These are phyloP conservation scores for Periophthalmodon schlosseri DNA, from an alignment of 2,113 vertebrate genomes.

Conservation along the genomic window DNA sequence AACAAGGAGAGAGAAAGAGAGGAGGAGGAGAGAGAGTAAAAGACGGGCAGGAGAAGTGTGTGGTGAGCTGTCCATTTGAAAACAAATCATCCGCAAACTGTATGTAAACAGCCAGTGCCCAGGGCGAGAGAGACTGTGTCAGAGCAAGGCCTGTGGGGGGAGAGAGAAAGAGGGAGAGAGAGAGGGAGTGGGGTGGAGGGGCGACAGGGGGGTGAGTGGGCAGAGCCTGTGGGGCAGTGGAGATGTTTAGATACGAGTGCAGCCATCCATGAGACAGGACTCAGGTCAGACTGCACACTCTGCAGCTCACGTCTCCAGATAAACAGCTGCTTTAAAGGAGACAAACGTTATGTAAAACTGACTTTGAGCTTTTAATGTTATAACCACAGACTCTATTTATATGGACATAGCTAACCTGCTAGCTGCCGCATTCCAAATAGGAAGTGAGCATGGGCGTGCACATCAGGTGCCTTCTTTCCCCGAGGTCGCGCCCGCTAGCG, in stretches of 20 bases:
- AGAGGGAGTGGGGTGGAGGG: conserved; percentile 59
- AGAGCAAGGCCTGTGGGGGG: conserved; percentile 63
- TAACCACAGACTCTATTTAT: no score
- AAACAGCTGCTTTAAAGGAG: conserved; percentile 6
- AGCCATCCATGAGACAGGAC: conserved; percentile 66
- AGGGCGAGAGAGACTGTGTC: conserved; percentile 6
- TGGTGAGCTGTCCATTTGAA: conserved; percentile 67
- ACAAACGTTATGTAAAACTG: no score
- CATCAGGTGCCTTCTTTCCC: no score
- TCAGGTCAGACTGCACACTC: conserved; percentile 58
- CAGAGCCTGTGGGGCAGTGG: conserved; percentile 58
- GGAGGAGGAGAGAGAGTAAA: conserved; percentile 11
- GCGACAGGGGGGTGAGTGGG: conserved; percentile 41
- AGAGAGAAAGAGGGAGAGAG: conserved; percentile 61
- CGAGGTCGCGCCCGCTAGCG: no score
- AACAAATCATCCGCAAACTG: conserved; percentile 66
- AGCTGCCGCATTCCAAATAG: no score
- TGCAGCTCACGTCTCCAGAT: conserved; percentile 25
- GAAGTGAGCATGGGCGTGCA: no score
- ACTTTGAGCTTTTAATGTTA: no score
- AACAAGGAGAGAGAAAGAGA: conserved; percentile 19
- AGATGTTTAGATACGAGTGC: conserved; percentile 73
- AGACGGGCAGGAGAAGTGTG: conserved; percentile 39
- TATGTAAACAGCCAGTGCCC: conserved; percentile 43
- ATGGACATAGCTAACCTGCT: no score